These are phyloP conservation scores for Rhagoletis pomonella DNA, from an alignment of 1,140 invertebrate genomes.

Conservation along the genomic window DNA sequence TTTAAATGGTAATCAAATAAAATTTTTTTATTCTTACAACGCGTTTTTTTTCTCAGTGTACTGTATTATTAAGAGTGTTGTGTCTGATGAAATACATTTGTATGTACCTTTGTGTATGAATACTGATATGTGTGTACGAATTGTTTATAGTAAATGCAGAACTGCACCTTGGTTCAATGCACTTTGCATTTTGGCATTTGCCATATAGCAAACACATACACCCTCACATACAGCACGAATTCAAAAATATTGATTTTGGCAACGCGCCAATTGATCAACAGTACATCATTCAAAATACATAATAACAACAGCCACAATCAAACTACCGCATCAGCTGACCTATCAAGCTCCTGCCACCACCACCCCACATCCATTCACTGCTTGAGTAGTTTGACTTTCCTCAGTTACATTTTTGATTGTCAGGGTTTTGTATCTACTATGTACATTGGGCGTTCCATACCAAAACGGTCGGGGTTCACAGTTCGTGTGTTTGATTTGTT, in stretches of 20 bases:
- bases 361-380: constrained; percentile 13
- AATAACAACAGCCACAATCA: not conserved
- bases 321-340: not conserved
- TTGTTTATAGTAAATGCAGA: not conserved
- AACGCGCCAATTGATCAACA: constrained; percentile 45
- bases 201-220: not conserved
- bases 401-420: constrained; percentile 32
- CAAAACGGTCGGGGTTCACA: no score
- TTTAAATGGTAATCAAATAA: no score
- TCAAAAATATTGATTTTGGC: constrained; percentile 51
- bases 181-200: constrained; percentile 47
- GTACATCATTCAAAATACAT: constrained; percentile 12
- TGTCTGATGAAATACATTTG: no score
- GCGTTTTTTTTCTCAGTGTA: no score
- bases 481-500: no score
- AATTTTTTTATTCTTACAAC: no score
- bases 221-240: constrained; percentile 5
- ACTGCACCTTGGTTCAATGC: constrained; percentile 37
- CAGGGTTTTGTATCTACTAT: not conserved
- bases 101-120: not conserved
- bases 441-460: no score
- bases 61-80: no score
- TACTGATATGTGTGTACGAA: not conserved
- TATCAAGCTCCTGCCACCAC: not conserved
- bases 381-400: constrained; percentile 13